Base-by-base conservation (phyloP, 2,113 vertebrate genomes). In the Etheostoma spectabile region DNA sequence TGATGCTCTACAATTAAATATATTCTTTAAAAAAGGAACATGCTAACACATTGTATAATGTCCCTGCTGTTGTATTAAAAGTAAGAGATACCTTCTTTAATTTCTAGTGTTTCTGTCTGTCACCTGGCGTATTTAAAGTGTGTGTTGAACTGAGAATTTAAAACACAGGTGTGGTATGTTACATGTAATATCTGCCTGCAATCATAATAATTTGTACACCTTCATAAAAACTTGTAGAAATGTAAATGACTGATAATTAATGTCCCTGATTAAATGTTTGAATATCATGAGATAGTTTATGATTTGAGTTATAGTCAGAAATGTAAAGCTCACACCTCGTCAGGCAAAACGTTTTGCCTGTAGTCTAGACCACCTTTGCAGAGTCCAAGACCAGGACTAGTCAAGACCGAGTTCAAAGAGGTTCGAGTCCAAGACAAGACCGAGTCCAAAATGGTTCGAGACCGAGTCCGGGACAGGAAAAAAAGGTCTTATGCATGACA, bases 201-300 rank as follows among this genome's bases (percentile, higher is more conserved):
- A 30, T 73, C 45, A 21, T 8, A 52, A 63, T 49, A 38, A 33
- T 71, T 48, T 49, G 3, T 69, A 68, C 27, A 42, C n/a, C 0
- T 42, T n/a, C 35, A 51, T 46, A 66, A 33, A 56, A 57, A 16
- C 73, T 14, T 55, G 48, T 57, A 22, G 61, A 62, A 61, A 73
- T 77, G 27, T 53, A 66, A 73, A 65, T 53, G 53, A 56, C 11
- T 66, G n/a, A 51, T n/a, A 52, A 8, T 72, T 67, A n/a, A 77
- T 42, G 64, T 91, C 80, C 80, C 78, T 87, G 85, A 91, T 73
- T 59, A n/a, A 64, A 78, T 48, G 70, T 59, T 74, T 56, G 42
- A 59, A 73, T 15, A 62, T 51, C 2, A 73, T 68, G 67, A 74
- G 14, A 82, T 73, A 65, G 38, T 49, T 70, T 33, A 56, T 74